phyloP scores from a whole-genome alignment of 2,797 vertebrate species.

The Octomys mimax region DNA sequence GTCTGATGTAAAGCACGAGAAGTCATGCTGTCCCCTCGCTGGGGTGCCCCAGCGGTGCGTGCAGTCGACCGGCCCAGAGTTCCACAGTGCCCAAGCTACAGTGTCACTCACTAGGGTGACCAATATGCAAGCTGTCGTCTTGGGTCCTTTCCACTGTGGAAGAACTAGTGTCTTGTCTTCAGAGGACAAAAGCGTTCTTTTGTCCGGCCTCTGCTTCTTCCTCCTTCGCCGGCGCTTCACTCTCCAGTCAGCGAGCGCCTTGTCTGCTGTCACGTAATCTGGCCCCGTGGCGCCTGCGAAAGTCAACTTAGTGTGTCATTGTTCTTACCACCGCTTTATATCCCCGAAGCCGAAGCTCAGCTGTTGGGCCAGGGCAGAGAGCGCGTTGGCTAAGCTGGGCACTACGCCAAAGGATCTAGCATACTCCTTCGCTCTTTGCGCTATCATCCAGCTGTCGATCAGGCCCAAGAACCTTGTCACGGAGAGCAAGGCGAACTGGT shows the following conservation, averaged over 20 bases:
- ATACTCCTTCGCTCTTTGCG: neutral
- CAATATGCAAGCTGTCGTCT: no score
- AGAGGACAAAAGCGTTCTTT: neutral
- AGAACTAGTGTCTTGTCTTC: neutral
- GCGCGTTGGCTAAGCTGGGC: neutral
- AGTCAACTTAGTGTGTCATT: neutral
- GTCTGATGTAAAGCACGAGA: neutral
- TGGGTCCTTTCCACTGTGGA: neutral
- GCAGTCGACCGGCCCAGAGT: neutral
- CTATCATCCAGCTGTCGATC: neutral
- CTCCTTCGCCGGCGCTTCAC: neutral
- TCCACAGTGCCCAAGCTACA: neutral
- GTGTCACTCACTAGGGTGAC: neutral
- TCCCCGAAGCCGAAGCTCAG: neutral
- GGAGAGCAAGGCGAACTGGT: neutral
- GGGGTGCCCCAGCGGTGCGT: neutral
- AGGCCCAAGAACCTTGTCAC: neutral
- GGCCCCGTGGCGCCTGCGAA: neutral
- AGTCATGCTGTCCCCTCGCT: neutral
- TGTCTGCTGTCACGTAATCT: no score
- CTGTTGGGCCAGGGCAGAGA: neutral
- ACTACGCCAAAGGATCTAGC: neutral
- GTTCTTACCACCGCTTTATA: neutral
- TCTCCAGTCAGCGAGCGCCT: neutral
- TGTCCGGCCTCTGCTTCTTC: no score